phyloP scores from a whole-genome alignment of 1,140 invertebrate species.

The Drosophila lowei region DNA sequence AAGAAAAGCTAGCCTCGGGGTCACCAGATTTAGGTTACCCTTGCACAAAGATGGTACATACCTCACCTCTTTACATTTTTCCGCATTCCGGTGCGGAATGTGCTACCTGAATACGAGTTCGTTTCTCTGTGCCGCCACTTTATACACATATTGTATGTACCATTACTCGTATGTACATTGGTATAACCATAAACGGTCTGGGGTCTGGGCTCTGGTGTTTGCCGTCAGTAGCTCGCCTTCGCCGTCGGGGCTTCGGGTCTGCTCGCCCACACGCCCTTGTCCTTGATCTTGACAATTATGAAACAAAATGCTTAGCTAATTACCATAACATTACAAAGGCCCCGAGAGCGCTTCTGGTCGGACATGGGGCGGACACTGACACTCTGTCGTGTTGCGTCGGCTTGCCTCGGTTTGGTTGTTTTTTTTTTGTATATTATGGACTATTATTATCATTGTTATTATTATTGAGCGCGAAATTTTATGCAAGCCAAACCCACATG shows the following conservation, averaged over 20 bases:
- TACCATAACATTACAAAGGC: slow-evolving; percentile 71
- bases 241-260: slow-evolving; percentile 20
- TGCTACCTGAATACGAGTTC: no score
- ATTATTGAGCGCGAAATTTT: slow-evolving; percentile 40
- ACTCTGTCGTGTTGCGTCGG: no score
- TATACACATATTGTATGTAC: background rate
- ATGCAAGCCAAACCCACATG: slow-evolving; percentile 55
- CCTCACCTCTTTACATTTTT: no score
- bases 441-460: slow-evolving; percentile 44
- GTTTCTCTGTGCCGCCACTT: no score
- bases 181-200: slow-evolving; percentile 40
- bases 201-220: background rate
- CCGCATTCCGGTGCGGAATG: no score
- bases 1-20: no score
- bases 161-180: background rate
- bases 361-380: slow-evolving; percentile 1
- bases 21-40: no score
- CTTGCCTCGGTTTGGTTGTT: no score
- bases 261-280: slow-evolving; percentile 31
- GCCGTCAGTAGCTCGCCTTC: background rate
- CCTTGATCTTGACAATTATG: slow-evolving; percentile 76
- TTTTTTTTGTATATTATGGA: slow-evolving; percentile 15
- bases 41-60: no score
- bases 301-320: slow-evolving; percentile 61
- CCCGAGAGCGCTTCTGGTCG: slow-evolving; percentile 47